Conservation (phyloP, 2,797 vertebrate species). For the Decapterus maruadsi region DNA sequence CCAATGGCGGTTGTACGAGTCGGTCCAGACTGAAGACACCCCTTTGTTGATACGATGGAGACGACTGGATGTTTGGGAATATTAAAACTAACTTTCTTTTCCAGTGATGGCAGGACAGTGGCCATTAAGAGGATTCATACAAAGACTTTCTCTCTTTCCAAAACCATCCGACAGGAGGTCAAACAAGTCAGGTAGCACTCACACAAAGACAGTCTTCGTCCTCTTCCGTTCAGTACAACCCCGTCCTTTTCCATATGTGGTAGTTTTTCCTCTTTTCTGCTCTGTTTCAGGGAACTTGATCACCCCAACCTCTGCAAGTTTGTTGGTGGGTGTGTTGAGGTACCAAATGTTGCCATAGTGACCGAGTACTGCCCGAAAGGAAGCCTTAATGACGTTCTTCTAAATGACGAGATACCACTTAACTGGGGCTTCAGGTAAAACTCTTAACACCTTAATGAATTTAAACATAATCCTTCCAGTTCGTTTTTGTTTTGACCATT, state of each 20-base stretch:
- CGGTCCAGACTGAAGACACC: neutral
- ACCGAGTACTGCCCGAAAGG: conserved; percentile 93
- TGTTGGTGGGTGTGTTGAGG: conserved; percentile 87
- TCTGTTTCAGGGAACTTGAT: conserved; percentile 86
- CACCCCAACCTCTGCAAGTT: conserved; percentile 93
- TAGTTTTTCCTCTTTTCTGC: neutral
- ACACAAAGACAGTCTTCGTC: neutral
- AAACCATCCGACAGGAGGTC: conserved; percentile 88
- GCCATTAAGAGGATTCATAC: conserved; percentile 90
- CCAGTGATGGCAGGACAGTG: conserved; percentile 87
- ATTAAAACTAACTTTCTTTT: conserved; percentile 18
- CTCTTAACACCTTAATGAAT: neutral
- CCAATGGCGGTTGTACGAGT: no score
- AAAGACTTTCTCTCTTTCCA: conserved; percentile 86
- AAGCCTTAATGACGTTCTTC: conserved; percentile 87
- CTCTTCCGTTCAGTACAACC: no score
- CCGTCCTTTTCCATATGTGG: rapidly evolving
- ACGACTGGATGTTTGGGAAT: neutral
- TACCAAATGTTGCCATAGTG: conserved; percentile 88
- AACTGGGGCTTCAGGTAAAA: conserved; percentile 90
- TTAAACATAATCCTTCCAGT: neutral
- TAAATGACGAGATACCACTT: conserved; percentile 89
- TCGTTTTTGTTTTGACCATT: neutral
- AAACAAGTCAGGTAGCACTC: conserved; percentile 88
- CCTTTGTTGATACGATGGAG: neutral